phyloP scores from a whole-genome alignment of 53 echinoderm and acorn worm species.

The Stichopus horrens region DNA sequence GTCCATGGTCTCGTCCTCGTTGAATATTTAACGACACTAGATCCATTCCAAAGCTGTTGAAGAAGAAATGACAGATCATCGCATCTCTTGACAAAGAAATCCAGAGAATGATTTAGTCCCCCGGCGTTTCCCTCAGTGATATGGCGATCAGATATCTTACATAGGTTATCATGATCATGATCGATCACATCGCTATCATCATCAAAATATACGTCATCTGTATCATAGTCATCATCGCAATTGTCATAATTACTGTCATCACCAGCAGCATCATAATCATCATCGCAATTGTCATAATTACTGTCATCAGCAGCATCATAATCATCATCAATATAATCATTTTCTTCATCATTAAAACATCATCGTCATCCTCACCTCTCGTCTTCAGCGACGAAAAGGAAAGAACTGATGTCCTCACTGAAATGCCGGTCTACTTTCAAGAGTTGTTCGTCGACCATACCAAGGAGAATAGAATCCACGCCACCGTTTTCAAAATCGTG shows the following conservation, averaged over 20 bases:
- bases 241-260: no score
- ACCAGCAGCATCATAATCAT: not conserved
- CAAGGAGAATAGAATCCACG: constrained; percentile 56
- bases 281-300: not conserved
- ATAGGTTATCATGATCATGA: not conserved
- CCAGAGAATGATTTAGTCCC: not conserved
- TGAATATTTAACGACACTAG: constrained; percentile 87
- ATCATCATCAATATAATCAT: not conserved
- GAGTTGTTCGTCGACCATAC: constrained; percentile 53
- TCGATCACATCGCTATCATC: no score
- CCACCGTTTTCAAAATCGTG: constrained; percentile 52
- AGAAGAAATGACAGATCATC: not conserved
- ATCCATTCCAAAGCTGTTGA: constrained; percentile 67
- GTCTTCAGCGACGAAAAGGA: constrained; percentile 60
- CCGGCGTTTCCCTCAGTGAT: not conserved
- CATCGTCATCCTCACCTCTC: constrained; percentile 41
- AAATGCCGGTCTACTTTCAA: constrained; percentile 56
- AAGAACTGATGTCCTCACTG: constrained; percentile 41
- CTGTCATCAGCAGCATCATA: not conserved
- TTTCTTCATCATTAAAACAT: not conserved
- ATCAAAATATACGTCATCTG: no score
- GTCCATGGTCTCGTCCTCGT: constrained; percentile 82
- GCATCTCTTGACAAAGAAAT: not conserved
- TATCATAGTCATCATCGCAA: no score
- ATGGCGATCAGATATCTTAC: not conserved